Percentiles rank a stretch among this genome's conserved stretches.
These are phyloP conservation scores for Sebastes fasciatus DNA, from an alignment of 2,113 vertebrate genomes.

Conservation along the genomic window DNA sequence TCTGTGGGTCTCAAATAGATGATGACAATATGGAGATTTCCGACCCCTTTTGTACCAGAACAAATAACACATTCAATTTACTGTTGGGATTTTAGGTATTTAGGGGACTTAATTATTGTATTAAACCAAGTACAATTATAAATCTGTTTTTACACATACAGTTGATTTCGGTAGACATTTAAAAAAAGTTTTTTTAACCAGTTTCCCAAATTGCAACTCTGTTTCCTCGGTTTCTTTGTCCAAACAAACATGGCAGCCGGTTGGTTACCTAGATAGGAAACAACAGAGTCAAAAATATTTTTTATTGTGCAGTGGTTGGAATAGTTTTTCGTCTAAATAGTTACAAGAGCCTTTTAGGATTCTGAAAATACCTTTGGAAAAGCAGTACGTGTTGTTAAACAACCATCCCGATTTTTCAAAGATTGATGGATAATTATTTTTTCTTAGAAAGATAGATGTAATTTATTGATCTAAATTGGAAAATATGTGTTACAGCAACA, in stretches of 20 bases:
- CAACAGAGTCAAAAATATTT: neutral
- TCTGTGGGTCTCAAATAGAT: slow-evolving; percentile 12
- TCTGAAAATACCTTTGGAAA: neutral
- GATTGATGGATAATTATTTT: neutral
- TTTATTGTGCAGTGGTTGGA: neutral
- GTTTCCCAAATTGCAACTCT: neutral
- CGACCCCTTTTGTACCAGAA: neutral
- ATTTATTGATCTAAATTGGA: no score
- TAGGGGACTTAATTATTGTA: neutral
- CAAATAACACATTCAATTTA: neutral
- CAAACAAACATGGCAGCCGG: neutral
- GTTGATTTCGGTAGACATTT: neutral
- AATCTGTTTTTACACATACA: neutral
- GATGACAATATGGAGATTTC: slow-evolving; percentile 8
- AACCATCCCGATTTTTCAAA: neutral
- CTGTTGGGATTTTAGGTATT: neutral
- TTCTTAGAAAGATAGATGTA: neutral
- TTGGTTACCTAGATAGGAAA: neutral
- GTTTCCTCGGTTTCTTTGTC: neutral
- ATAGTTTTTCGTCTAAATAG: neutral
- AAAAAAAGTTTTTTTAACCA: neutral
- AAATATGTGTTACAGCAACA: no score
- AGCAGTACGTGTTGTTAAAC: neutral
- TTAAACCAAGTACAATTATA: neutral
- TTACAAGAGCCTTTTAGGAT: neutral